Percentiles rank a stretch among this genome's conserved stretches.
phyloP scores from a whole-genome alignment of 2,797 vertebrate species.

The Acanthiza pusilla region DNA sequence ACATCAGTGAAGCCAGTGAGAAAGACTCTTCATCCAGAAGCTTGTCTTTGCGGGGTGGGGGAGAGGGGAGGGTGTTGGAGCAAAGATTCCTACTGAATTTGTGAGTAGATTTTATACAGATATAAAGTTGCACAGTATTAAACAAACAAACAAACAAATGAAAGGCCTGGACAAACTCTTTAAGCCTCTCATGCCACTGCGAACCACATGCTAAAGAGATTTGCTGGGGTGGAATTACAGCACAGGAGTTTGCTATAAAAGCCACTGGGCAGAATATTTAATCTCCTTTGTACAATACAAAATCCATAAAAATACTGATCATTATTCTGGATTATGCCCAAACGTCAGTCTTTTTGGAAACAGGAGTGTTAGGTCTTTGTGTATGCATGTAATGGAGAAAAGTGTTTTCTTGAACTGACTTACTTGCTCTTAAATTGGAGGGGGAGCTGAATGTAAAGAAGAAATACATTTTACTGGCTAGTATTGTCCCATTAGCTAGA shows the following conservation, averaged over 20 bases:
- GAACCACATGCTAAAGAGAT: not conserved
- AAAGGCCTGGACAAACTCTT: not conserved
- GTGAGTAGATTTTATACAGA: not conserved
- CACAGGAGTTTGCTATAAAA: not conserved
- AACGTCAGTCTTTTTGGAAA: not conserved
- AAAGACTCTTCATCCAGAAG: not conserved
- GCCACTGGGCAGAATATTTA: not conserved
- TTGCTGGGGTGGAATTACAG: not conserved
- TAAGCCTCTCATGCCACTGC: not conserved
- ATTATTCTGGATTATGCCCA: not conserved
- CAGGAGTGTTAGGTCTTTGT: not conserved
- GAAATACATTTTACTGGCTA: not conserved
- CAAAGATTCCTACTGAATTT: not conserved
- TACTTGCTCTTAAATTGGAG: not conserved
- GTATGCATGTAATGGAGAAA: not conserved
- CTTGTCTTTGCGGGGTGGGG: rapidly evolving
- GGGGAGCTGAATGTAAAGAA: not conserved
- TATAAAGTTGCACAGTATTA: not conserved
- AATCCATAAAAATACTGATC: not conserved
- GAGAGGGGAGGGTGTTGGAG: rapidly evolving
- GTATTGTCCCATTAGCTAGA: not conserved
- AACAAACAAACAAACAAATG: not conserved
- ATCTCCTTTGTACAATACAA: not conserved
- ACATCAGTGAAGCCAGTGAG: not conserved
- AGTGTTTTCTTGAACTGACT: not conserved